These are phyloP conservation scores for Lepus americanus DNA, from an alignment of 2,113 vertebrate genomes.

Conservation along the genomic window DNA sequence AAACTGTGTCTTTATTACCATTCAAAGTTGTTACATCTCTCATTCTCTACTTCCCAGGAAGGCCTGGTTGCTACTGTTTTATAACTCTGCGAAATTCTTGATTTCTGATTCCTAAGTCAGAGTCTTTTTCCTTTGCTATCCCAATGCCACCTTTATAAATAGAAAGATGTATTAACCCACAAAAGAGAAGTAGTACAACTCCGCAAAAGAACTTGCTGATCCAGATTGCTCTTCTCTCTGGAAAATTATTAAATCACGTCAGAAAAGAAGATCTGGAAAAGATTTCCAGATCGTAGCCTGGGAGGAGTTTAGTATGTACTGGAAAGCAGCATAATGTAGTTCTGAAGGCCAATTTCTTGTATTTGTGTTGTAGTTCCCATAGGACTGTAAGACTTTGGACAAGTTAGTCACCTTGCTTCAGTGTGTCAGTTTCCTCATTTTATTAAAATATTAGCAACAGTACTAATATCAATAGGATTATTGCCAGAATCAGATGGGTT, in stretches of 20 bases:
- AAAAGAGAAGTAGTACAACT: not conserved
- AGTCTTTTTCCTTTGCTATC: not conserved
- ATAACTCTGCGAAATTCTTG: not conserved
- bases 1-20: not conserved
- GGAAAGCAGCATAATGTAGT: not conserved
- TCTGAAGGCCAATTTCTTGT: not conserved
- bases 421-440: not conserved
- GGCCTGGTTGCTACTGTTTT: not conserved
- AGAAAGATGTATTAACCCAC: not conserved
- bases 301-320: not conserved
- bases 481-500: not conserved
- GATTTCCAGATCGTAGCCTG: not conserved
- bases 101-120: constrained; percentile 5
- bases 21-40: not conserved
- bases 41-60: not conserved
- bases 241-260: not conserved
- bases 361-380: not conserved
- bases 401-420: not conserved
- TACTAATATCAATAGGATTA: not conserved
- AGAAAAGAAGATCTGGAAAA: not conserved
- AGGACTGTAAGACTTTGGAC: not conserved
- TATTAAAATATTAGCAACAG: constrained; percentile 25
- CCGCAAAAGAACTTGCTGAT: not conserved
- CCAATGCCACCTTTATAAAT: not conserved
- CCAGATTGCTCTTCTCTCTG: not conserved